Percentiles rank a stretch among this genome's conserved stretches.
Evolutionary conservation across 2,113 vertebrate species (phyloP).

Genomic region (Dasyurus viverrinus): DNA sequence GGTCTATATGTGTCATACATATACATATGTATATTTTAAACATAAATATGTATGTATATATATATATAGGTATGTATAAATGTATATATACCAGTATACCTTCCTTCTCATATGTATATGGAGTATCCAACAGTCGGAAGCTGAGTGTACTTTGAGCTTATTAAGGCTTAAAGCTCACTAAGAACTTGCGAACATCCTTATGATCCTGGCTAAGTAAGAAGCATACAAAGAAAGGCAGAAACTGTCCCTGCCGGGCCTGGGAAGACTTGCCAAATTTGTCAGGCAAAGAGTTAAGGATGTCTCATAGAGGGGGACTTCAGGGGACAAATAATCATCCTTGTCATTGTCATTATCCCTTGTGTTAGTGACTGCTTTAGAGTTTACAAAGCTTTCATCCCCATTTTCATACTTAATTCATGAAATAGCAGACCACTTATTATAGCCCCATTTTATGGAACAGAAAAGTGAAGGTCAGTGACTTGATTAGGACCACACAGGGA

Average conservation of each 20-base stretch:
- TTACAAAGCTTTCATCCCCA: not conserved
- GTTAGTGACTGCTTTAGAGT: not conserved
- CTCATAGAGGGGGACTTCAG: not conserved
- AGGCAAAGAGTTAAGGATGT: not conserved
- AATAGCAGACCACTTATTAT: not conserved
- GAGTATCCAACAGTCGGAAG: not conserved
- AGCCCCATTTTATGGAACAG: not conserved
- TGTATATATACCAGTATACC: not conserved
- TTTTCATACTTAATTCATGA: not conserved
- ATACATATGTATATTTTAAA: not conserved
- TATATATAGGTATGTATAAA: not conserved
- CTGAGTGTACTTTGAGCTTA: not conserved
- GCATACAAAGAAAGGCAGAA: not conserved
- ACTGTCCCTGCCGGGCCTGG: not conserved
- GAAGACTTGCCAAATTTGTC: not conserved
- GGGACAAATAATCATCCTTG: not conserved
- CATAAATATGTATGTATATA: no score
- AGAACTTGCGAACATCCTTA: not conserved
- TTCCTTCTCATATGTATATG: not conserved
- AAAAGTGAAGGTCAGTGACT: not conserved
- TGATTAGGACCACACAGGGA: not conserved
- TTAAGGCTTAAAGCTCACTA: not conserved
- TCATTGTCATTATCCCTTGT: not conserved
- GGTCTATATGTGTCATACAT: not conserved
- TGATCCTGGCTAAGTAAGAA: not conserved